phyloP scores from a whole-genome alignment of 1,140 invertebrate genomes.

The Papilio machaon region DNA sequence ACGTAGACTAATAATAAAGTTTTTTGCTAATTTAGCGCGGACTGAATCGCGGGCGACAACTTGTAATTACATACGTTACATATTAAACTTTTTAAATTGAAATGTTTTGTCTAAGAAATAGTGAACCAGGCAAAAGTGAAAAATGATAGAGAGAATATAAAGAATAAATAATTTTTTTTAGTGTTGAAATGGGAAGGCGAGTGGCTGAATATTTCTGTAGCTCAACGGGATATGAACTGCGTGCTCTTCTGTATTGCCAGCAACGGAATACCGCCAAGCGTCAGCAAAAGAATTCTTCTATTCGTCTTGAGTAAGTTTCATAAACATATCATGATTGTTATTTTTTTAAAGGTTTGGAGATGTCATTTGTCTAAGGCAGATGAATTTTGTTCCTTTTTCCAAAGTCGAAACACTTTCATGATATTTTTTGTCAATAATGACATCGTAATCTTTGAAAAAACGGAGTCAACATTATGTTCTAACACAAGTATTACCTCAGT shows the following conservation, averaged over 20 bases:
- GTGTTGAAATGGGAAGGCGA: conserved; percentile 60
- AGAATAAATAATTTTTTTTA: conserved; percentile 40
- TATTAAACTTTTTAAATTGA: not conserved
- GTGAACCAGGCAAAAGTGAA: no score
- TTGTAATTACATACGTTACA: no score
- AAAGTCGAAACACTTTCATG: no score
- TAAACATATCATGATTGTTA: not conserved
- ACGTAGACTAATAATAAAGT: no score
- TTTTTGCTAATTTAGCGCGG: no score
- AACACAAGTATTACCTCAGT: no score
- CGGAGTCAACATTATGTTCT: no score
- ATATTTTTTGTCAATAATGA: no score
- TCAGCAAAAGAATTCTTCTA: conserved; percentile 90
- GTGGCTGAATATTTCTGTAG: conserved; percentile 60
- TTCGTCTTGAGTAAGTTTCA: conserved; percentile 90
- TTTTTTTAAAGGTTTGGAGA: no score
- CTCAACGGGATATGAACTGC: conserved; percentile 83
- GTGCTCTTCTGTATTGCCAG: conserved; percentile 91
- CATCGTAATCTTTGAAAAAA: no score
- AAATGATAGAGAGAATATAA: not conserved
- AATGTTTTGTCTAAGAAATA: not conserved
- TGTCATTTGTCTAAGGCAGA: not conserved
- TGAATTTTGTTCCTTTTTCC: no score
- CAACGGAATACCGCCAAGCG: conserved; percentile 89
- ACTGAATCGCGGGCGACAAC: no score